These are phyloP conservation scores for Salvelinus sp. DNA, from an alignment of 2,113 vertebrate species.

Conservation along the genomic window DNA sequence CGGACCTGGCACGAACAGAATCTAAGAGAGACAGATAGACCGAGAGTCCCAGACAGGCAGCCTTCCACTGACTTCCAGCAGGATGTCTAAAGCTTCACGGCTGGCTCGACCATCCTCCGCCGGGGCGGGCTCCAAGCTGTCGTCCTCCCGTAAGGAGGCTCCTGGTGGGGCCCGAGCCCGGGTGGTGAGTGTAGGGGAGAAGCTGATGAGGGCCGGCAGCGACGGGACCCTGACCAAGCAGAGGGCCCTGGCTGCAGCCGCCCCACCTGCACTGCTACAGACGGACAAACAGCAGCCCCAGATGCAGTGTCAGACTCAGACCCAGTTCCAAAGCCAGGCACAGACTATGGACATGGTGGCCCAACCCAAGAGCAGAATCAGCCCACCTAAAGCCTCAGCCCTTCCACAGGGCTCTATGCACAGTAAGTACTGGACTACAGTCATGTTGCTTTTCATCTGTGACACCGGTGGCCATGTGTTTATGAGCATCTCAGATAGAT, in stretches of 20 bases:
- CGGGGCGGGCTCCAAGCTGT: conserved; percentile 77
- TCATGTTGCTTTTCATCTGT: too few relatives aligned
- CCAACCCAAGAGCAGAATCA: conserved; percentile 57
- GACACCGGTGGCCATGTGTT: too few relatives aligned
- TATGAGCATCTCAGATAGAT: not conserved
- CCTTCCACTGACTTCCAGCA: not conserved
- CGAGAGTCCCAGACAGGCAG: conserved; percentile 9
- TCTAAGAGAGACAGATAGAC: conserved; percentile 2
- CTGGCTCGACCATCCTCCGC: conserved; percentile 80
- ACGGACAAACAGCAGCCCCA: conserved; percentile 36
- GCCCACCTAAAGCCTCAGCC: conserved; percentile 56
- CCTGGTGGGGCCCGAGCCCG: conserved; percentile 66
- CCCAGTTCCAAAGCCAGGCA: conserved; percentile 28
- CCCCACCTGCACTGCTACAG: not conserved
- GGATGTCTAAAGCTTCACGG: conserved; percentile 90
- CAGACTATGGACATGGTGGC: conserved; percentile 41
- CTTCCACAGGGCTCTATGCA: conserved; percentile 48
- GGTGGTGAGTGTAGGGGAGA: conserved; percentile 83
- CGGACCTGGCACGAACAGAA: conserved; percentile 41
- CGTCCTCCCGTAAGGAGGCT: conserved; percentile 81
- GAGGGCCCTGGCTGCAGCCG: conserved; percentile 62
- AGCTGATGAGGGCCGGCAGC: conserved; percentile 82
- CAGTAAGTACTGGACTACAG: conserved; percentile 60
- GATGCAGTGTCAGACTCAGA: conserved; percentile 25
- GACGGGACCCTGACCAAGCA: conserved; percentile 78